Conservation (phyloP, 2,797 vertebrate genomes). For the Atherinosoma microstoma region DNA sequence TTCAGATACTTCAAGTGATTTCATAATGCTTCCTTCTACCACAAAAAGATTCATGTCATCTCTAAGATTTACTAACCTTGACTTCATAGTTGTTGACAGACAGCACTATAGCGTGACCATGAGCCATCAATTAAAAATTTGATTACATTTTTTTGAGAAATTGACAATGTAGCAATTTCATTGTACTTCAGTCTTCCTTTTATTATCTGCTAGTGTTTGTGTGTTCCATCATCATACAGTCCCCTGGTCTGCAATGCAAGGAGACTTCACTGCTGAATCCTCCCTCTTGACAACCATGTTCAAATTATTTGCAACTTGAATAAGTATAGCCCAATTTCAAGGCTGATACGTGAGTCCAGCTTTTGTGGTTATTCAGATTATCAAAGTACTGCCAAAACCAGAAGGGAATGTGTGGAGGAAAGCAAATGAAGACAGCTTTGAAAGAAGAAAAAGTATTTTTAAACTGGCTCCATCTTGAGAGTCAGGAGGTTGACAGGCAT, state of each 20-base stretch:
- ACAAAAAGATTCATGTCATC: too few species aligned
- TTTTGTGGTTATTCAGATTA: constrained; percentile 67
- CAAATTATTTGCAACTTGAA: constrained; percentile 55
- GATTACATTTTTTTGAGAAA: constrained; percentile 3
- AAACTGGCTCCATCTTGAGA: constrained; percentile 31
- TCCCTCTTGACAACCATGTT: constrained; percentile 25
- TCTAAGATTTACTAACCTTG: neutral
- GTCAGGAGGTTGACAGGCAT: constrained; percentile 48
- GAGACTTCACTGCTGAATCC: constrained; percentile 15
- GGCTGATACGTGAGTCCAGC: constrained; percentile 40
- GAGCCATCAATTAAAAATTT: constrained; percentile 7
- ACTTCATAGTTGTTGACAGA: neutral
- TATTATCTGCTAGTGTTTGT: constrained; percentile 2
- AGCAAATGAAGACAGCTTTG: constrained; percentile 30
- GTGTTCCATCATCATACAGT: constrained; percentile 32
- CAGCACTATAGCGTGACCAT: neutral
- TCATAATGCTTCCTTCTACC: too few species aligned
- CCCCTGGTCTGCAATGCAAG: constrained; percentile 11
- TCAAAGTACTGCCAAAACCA: constrained; percentile 66
- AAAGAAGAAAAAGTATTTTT: constrained; percentile 64
- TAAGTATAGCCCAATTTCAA: constrained; percentile 46
- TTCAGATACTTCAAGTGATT: neutral
- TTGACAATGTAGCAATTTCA: constrained; percentile 8
- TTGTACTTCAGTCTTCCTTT: neutral
- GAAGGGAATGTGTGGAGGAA: constrained; percentile 38